Percentiles rank a stretch among this genome's conserved stretches.
Evolutionary conservation across 64 coral and sea anemone genomes (phyloP).

Genomic region (Stylophora pistillata): DNA sequence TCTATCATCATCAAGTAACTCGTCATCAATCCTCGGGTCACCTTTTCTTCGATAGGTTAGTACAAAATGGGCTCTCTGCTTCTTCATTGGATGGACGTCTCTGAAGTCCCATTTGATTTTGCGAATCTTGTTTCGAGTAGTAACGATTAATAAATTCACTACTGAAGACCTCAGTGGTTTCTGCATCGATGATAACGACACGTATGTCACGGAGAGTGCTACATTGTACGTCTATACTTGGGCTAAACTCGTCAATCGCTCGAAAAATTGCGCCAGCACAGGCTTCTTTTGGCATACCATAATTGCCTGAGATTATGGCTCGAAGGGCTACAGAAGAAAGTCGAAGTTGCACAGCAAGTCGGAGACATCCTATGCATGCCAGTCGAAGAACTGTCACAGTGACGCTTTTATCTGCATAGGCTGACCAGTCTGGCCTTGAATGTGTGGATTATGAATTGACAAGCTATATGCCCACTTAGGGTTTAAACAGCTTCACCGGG

Average conservation of each 20-base stretch:
- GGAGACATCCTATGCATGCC: constrained; percentile 9
- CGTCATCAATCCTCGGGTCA: no score
- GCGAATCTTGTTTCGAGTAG: no score
- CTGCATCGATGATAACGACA: constrained; percentile 62
- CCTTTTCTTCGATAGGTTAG: no score
- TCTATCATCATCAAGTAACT: no score
- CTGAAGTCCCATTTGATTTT: no score
- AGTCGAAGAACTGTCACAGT: not conserved
- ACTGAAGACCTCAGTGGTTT: constrained; percentile 51
- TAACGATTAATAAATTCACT: constrained; percentile 61
- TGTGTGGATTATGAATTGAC: constrained; percentile 41
- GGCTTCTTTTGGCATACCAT: constrained; percentile 54
- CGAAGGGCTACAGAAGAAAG: constrained; percentile 50
- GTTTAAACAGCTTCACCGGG: constrained; percentile 29
- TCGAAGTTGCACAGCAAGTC: not conserved
- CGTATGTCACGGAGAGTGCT: constrained; percentile 50
- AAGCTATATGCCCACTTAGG: constrained; percentile 28
- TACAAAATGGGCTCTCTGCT: no score
- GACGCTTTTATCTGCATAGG: not conserved
- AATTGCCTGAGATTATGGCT: constrained; percentile 49
- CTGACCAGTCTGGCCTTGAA: constrained; percentile 24
- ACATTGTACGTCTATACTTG: constrained; percentile 5
- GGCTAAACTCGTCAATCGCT: constrained; percentile 46
- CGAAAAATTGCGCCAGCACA: constrained; percentile 72
- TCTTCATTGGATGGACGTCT: no score